Base-by-base conservation (phyloP, 2,113 vertebrate species). In the Macheiramphus alcinus region DNA sequence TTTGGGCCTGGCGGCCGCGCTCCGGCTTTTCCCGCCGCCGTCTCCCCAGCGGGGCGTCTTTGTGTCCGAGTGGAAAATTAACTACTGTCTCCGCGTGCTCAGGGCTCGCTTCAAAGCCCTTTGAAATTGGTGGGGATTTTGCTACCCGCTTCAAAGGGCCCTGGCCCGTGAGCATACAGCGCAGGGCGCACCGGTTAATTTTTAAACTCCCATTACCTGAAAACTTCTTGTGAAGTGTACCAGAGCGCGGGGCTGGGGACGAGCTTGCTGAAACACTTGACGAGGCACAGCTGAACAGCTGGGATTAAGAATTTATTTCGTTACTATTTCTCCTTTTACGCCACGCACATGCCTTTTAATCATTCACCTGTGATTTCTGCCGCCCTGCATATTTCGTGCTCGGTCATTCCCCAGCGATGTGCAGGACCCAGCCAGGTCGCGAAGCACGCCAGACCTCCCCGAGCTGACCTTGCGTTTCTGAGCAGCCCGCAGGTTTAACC, bases 171-270 rank as follows among this genome's bases (percentile, higher is more conserved):
- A 89, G 45, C 0, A 0, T 61, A 62, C 56, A 87, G 78, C 84
- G 65, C 70, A 90, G 81, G 70, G 70, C 15, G 48, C 90, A 93
- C 78, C 62, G 10, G 96, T 96, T 97, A 97, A 96, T 97, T 90
- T 97, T 96, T 97, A 96, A 97, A 68, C 94, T 65, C 70, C 20
- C 53, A 91, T 95, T 94, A 95, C 79, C 71, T 72, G 74, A 90
- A 91, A 72, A 61, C 87, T 80, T 89, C 70, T 87, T 95, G 74
- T 88, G 80, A 96, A 90, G 90, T 80, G 90, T 93, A 94, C 70
- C 0, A 0, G 81, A 97, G 92, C 74, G 6, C 94, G 63, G 42
- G 78, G 73, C 43, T 5, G 17, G 47, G 76, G 84, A 91, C 19
- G 0, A 82, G 70, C 56, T 91, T 75, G 67, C 74, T 91, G 89